Conservation (phyloP, 2,888 invertebrate genomes). For the Leuctra nigra region DNA sequence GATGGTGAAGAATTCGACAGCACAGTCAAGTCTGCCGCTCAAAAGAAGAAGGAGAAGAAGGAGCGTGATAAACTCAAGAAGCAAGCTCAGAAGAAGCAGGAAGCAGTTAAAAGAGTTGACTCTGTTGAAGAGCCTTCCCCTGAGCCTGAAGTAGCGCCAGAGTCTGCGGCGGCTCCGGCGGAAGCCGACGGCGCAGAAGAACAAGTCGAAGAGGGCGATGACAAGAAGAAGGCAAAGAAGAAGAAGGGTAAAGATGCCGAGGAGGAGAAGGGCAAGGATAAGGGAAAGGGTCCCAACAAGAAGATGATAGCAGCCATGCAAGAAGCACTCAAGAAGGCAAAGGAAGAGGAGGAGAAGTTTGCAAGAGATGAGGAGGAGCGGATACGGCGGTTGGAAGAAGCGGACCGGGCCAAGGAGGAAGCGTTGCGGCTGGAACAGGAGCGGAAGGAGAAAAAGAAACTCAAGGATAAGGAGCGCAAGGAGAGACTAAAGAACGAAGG, state of each 20-base stretch:
- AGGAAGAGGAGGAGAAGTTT: conserved; percentile 80
- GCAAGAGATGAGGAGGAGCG: conserved; percentile 74
- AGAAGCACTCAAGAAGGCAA: conserved; percentile 78
- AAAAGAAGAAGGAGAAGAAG: conserved; percentile 86
- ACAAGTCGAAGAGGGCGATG: conserved; percentile 29
- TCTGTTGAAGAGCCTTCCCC: not conserved
- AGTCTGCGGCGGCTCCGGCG: not conserved
- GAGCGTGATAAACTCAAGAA: conserved; percentile 73
- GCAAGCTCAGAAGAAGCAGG: conserved; percentile 57
- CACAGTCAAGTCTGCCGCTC: conserved; percentile 73
- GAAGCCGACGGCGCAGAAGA: conserved; percentile 38
- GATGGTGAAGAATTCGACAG: conserved; percentile 50
- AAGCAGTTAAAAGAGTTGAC: conserved; percentile 34
- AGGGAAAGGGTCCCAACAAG: conserved; percentile 61
- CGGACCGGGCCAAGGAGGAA: conserved; percentile 65
- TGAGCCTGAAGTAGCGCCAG: conserved; percentile 7
- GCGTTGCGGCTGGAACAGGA: conserved; percentile 68
- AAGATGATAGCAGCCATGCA: conserved; percentile 88
- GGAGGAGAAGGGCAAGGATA: conserved; percentile 36
- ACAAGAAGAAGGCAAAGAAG: conserved; percentile 32
- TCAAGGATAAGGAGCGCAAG: conserved; percentile 87
- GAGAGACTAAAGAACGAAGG: conserved; percentile 95
- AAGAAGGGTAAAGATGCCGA: conserved; percentile 35
- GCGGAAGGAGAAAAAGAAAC: conserved; percentile 78
- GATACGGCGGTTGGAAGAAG: conserved; percentile 63